Conservation (phyloP, 2,797 vertebrate genomes). For the Diplodus puntazzo region DNA sequence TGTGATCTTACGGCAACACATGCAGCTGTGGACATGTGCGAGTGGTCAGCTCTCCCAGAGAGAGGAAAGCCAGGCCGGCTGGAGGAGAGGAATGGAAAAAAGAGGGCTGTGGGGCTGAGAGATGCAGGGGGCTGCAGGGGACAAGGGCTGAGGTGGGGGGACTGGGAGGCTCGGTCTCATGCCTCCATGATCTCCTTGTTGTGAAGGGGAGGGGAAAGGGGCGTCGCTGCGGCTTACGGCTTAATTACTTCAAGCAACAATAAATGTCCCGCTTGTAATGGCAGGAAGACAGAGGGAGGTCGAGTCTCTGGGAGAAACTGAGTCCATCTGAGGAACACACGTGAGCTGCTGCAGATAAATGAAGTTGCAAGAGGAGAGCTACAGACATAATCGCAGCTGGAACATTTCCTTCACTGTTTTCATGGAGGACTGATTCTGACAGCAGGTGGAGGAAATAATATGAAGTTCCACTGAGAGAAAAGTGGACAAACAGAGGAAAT, state of each 20-base stretch:
- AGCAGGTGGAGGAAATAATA: conserved; percentile 6
- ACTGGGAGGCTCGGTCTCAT: conserved; percentile 19
- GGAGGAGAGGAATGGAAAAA: conserved; percentile 27
- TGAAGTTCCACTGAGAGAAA: conserved; percentile 22
- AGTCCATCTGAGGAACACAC: conserved; percentile 7
- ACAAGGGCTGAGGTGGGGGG: conserved; percentile 44
- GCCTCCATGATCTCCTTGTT: conserved; percentile 25
- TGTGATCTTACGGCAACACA: conserved; percentile 25
- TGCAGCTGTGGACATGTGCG: conserved; percentile 26
- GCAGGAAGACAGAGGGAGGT: conserved; percentile 33
- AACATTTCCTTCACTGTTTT: not conserved
- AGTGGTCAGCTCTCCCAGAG: conserved; percentile 21
- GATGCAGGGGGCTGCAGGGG: conserved; percentile 20
- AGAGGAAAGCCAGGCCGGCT: conserved; percentile 13
- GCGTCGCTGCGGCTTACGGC: conserved; percentile 36
- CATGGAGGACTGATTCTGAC: conserved; percentile 6
- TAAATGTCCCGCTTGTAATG: conserved; percentile 36
- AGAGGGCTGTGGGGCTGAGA: not conserved
- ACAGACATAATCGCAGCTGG: not conserved
- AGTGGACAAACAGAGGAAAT: conserved; percentile 12
- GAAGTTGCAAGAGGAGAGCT: conserved; percentile 7
- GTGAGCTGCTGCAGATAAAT: conserved; percentile 12
- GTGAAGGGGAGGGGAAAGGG: conserved; percentile 58
- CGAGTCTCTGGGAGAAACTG: conserved; percentile 1
- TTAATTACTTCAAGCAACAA: conserved; percentile 58